Evolutionary conservation across 2,113 vertebrate species (phyloP).

Genomic region (Crotophaga sulcirostris): DNA sequence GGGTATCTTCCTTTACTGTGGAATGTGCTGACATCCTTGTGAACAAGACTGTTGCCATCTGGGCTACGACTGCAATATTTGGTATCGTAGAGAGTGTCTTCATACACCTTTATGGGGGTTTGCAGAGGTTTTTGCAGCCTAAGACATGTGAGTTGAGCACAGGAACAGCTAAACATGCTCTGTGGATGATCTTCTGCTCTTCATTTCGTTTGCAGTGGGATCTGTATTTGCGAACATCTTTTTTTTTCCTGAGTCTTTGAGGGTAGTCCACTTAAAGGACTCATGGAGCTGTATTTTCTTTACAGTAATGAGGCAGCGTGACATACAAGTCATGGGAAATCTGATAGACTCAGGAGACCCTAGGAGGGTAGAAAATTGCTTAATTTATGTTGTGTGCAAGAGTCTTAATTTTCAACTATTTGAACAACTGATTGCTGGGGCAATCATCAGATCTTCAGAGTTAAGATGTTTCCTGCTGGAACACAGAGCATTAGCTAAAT

Average conservation of each 20-base stretch:
- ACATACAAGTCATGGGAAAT: neutral
- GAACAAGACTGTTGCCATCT: neutral
- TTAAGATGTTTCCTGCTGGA: slow-evolving; percentile 69
- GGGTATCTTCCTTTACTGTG: neutral
- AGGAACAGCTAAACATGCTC: neutral
- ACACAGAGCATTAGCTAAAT: slow-evolving; percentile 50
- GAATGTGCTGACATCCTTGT: neutral
- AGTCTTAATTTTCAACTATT: slow-evolving; percentile 66
- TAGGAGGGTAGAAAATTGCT: slow-evolving; percentile 58
- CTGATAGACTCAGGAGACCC: slow-evolving; percentile 42
- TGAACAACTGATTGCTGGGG: slow-evolving; percentile 59
- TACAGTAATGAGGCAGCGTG: slow-evolving; percentile 24
- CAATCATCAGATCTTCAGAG: slow-evolving; percentile 62
- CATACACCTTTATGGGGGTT: neutral
- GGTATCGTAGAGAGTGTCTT: neutral
- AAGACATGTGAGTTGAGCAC: neutral
- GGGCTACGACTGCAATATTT: neutral
- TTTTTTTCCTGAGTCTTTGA: neutral
- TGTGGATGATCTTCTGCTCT: neutral
- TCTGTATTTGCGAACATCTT: neutral
- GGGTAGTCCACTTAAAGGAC: neutral
- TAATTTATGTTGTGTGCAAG: slow-evolving; percentile 59
- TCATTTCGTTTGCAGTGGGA: neutral
- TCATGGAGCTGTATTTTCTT: slow-evolving; percentile 43
- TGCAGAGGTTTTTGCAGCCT: neutral